Percentiles rank a stretch among this genome's conserved stretches.
Conservation (phyloP, 2,888 invertebrate genomes). For the Eustalomyia histrio region DNA sequence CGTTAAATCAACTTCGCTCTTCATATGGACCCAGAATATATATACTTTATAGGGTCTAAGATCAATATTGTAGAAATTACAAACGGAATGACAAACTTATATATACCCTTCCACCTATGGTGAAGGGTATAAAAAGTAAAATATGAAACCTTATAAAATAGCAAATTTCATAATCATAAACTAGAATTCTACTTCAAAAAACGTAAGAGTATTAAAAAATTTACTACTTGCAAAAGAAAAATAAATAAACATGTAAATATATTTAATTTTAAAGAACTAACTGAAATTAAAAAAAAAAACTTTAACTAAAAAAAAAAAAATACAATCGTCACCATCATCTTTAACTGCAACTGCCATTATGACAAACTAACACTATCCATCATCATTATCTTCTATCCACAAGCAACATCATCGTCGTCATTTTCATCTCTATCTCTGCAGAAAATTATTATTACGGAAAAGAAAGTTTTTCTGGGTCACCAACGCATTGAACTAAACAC, state of each 20-base stretch:
- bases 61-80: no score
- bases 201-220: conserved; percentile 12
- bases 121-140: background rate
- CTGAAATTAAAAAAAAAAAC: background rate
- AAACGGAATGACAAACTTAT: no score
- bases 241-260: conserved; percentile 29
- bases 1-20: no score
- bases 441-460: conserved; percentile 60
- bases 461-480: conserved; percentile 69
- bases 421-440: background rate
- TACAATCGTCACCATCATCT: background rate
- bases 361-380: conserved; percentile 6
- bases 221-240: background rate
- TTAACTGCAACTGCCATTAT: no score
- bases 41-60: no score
- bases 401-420: conserved; percentile 20
- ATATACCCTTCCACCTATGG: no score
- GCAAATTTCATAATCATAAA: conserved; percentile 53
- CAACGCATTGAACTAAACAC: conserved; percentile 63
- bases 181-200: conserved; percentile 50
- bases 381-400: conserved; percentile 4
- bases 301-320: background rate
- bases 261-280: background rate
- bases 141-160: conserved; percentile 46
- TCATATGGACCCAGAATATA: no score